Evolutionary conservation across 2,797 vertebrate species (phyloP).

Genomic region (Pseudochirops cupreus): DNA sequence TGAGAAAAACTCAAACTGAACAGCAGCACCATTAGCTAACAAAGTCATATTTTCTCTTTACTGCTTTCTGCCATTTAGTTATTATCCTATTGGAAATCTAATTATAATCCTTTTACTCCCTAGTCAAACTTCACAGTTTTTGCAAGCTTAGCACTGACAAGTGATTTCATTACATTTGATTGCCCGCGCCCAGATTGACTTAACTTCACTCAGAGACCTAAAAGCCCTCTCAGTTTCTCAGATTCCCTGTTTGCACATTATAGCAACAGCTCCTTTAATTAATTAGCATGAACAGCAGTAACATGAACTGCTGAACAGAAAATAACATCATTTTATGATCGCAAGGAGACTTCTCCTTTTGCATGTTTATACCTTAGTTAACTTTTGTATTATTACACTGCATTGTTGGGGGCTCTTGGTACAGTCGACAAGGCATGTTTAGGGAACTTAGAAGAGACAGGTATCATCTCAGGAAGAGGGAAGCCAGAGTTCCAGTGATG

Average conservation of each 20-base stretch:
- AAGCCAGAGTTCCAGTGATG: slow-evolving; percentile 55
- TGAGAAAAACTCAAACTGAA: slow-evolving; percentile 87
- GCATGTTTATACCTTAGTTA: slow-evolving; percentile 88
- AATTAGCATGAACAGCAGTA: slow-evolving; percentile 92
- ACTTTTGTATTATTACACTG: slow-evolving; percentile 85
- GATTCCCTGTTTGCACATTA: slow-evolving; percentile 92
- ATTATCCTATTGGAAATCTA: slow-evolving; percentile 94
- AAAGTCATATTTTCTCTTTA: slow-evolving; percentile 92
- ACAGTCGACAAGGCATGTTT: slow-evolving; percentile 77
- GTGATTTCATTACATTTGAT: slow-evolving; percentile 98
- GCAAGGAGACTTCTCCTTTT: slow-evolving; percentile 87
- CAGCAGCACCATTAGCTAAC: slow-evolving; percentile 89
- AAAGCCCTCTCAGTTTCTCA: slow-evolving; percentile 91
- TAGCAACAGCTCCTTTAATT: slow-evolving; percentile 95
- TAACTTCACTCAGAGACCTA: slow-evolving; percentile 89
- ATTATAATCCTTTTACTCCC: slow-evolving; percentile 95
- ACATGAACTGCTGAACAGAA: slow-evolving; percentile 95
- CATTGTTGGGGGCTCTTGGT: slow-evolving; percentile 78
- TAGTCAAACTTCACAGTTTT: slow-evolving; percentile 94
- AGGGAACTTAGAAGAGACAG: slow-evolving; percentile 76
- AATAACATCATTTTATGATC: slow-evolving; percentile 92
- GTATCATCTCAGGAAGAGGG: slow-evolving; percentile 61
- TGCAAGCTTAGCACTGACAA: slow-evolving; percentile 96
- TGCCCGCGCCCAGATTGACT: slow-evolving; percentile 91
- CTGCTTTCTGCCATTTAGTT: slow-evolving; percentile 91